Conservation (phyloP, 2,797 vertebrate species). For the Gallinago solitaria region DNA sequence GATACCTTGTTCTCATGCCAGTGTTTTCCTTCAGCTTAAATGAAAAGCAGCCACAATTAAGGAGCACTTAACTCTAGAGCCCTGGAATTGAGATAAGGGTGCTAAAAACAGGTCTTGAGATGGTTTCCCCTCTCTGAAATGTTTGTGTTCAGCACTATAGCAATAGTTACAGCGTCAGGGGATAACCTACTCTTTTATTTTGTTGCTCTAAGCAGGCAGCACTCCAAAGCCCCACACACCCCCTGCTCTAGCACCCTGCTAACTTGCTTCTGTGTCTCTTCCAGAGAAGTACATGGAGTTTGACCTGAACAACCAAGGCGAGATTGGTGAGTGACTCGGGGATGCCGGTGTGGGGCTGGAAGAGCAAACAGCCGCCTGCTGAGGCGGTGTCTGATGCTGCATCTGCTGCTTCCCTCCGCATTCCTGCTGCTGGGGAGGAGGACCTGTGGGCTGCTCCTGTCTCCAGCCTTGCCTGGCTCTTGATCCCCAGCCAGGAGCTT, state of each 20-base stretch:
- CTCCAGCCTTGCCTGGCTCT: neutral
- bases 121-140: neutral
- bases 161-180: neutral
- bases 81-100: neutral
- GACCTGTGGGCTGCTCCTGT: neutral
- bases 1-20: conserved; percentile 62
- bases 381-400: neutral
- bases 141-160: neutral
- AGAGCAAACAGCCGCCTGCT: neutral
- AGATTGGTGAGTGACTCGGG: conserved; percentile 89
- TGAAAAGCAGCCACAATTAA: conserved; percentile 37
- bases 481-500: neutral
- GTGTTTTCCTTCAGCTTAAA: conserved; percentile 49
- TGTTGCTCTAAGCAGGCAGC: neutral
- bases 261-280: conserved; percentile 66
- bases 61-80: conserved; percentile 24
- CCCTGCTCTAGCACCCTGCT: neutral
- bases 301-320: conserved; percentile 95
- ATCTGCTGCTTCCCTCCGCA: neutral
- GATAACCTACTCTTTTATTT: neutral
- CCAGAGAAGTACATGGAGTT: conserved; percentile 98
- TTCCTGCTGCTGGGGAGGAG: neutral
- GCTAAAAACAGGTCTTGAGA: neutral
- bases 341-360: neutral
- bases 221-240: neutral